Evolutionary conservation across 2,113 vertebrate species (phyloP).

Genomic region (Siphamia tubifer): DNA sequence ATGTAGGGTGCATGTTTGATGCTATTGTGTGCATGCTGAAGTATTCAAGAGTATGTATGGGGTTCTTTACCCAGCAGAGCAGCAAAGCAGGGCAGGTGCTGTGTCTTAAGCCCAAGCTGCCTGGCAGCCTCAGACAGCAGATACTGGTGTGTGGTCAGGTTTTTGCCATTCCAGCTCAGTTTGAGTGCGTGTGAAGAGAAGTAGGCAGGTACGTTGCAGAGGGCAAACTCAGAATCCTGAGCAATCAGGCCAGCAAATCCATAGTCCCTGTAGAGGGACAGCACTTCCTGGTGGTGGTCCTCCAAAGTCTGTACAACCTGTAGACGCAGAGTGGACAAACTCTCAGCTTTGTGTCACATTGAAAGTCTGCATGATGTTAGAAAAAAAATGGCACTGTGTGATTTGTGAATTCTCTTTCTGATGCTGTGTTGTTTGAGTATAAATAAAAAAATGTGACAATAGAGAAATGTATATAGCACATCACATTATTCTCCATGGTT

Average conservation of each 20-base stretch:
- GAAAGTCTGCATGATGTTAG: not conserved
- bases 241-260: constrained; percentile 92
- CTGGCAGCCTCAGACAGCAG: constrained; percentile 91
- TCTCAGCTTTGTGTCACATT: not conserved
- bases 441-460: too few species aligned
- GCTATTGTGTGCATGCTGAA: not conserved
- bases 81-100: constrained; percentile 90
- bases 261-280: constrained; percentile 90
- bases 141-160: constrained; percentile 93
- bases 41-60: not conserved
- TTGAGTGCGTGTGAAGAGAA: constrained; percentile 92
- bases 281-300: constrained; percentile 94
- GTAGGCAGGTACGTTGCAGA: constrained; percentile 91
- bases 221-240: constrained; percentile 91
- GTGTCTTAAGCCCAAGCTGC: constrained; percentile 89
- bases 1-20: not conserved
- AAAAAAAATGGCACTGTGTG: too few species aligned
- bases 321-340: not conserved
- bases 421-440: too few species aligned
- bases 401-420: too few species aligned
- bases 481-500: too few species aligned
- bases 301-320: constrained; percentile 93
- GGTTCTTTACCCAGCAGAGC: constrained; percentile 85
- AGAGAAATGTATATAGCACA: too few species aligned
- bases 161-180: constrained; percentile 94